Evolutionary conservation across 1,140 invertebrate species (phyloP), one percentile per base, ranked within the genome.

Genomic region (Diabrotica virgifera): DNA sequence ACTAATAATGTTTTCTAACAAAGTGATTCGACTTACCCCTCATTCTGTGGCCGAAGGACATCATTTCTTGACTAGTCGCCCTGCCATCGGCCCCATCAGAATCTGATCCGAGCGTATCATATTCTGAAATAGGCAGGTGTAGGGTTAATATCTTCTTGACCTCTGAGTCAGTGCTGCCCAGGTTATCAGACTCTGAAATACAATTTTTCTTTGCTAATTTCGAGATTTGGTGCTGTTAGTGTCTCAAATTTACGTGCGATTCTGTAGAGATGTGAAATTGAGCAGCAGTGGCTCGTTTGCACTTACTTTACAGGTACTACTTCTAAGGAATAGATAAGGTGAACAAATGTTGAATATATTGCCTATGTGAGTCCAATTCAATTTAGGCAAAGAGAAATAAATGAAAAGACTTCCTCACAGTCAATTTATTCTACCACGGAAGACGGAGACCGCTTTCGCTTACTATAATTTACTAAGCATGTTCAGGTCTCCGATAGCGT

Each of bases 81-180:
- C 78, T 66, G 71, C 66, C 82, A 78, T 89, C 87, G 73, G 86
- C 89, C 8, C 40, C 40, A 78, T 90, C 89, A 54, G 88, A 90
- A 78, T 90, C 89, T 73, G 86, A 87, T 62, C 86, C 89, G 67
- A 89, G 85, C 64, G 89, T 90, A 79, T 92, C 89, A 83, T 92
- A 91, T 82, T 92, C 89, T 86, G 89, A 90, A 89, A 91, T 92
- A 82, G 90, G 89, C 84, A 91, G 89, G 86, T 91, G 89, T 80
- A 92, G 87, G 75, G 89, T 90, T 87, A 91, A 80, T 85, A 92
- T 91, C 86, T 91, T 90, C 87, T 90, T 91, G 82, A 91, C 89
- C 83, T 91, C 90, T 78, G 89, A 91, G 83, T 91, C 90, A 82
- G 90, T 91, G 78, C 89, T 91, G 78, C 89, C 89, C 84, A 90